Percentiles rank a stretch among this genome's conserved stretches.
Conservation (phyloP, 2,888 invertebrate genomes). For the Coenonympha arcania region DNA sequence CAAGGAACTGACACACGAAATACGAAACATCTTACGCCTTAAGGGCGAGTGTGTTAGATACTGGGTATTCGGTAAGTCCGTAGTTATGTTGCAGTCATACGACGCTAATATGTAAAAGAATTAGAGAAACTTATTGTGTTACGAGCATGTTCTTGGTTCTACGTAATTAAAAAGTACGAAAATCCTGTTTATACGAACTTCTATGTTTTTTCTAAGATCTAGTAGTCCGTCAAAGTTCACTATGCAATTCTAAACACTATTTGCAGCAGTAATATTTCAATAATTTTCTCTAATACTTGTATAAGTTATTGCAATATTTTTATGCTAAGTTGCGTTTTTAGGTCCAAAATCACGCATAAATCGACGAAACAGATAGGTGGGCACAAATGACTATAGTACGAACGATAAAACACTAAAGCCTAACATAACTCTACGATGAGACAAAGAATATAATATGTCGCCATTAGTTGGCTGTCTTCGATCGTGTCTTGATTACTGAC, state of each 20-base stretch:
- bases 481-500: background rate
- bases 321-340: constrained; percentile 5
- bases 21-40: no score
- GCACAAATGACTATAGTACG: constrained; percentile 62
- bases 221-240: no score
- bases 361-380: constrained; percentile 59
- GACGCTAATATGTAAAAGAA: background rate
- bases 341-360: constrained; percentile 35
- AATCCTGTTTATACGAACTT: no score
- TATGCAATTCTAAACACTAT: no score
- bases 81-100: background rate
- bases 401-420: constrained; percentile 45
- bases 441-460: background rate
- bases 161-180: no score
- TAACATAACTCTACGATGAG: constrained; percentile 36
- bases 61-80: no score
- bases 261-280: no score
- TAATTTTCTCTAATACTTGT: constrained; percentile 7
- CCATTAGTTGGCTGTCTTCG: no score
- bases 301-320: background rate
- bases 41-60: no score
- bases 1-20: no score
- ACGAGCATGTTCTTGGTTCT: no score
- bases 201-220: no score
- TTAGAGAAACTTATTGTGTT: background rate